phyloP scores from a whole-genome alignment of 2,797 vertebrate genomes.

The Arctocebus calabarensis region DNA sequence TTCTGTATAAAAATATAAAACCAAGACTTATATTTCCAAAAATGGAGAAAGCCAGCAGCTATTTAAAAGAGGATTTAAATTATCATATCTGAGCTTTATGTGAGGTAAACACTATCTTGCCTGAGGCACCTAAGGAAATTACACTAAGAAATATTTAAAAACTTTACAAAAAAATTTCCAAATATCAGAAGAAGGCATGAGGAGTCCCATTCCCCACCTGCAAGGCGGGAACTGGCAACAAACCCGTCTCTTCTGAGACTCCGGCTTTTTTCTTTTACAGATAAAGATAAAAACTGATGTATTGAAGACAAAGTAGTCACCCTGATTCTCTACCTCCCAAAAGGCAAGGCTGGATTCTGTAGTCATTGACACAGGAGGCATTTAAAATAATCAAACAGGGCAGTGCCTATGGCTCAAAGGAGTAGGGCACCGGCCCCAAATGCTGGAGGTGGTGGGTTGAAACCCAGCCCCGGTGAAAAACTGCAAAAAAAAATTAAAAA shows the following conservation, averaged over 20 bases:
- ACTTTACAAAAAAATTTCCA: conserved; percentile 75
- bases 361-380: conserved; percentile 4
- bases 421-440: no score
- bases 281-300: conserved; percentile 30
- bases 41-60: conserved; percentile 53
- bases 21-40: conserved; percentile 56
- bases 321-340: neutral
- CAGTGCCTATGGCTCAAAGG: no score
- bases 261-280: conserved; percentile 30
- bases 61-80: conserved; percentile 73
- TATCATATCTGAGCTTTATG: conserved; percentile 75
- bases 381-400: conserved; percentile 25
- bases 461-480: no score
- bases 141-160: conserved; percentile 72
- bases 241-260: neutral
- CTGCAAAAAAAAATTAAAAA: no score
- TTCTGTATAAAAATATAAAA: conserved; percentile 1
- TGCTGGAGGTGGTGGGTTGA: no score
- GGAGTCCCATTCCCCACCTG: conserved; percentile 26
- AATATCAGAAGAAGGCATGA: conserved; percentile 58
- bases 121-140: conserved; percentile 65
- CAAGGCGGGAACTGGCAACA: neutral
- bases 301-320: conserved; percentile 39
- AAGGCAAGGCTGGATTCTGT: neutral
- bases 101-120: conserved; percentile 79